phyloP scores from a whole-genome alignment of 2,888 invertebrate genomes.

The Drosophila rubida region DNA sequence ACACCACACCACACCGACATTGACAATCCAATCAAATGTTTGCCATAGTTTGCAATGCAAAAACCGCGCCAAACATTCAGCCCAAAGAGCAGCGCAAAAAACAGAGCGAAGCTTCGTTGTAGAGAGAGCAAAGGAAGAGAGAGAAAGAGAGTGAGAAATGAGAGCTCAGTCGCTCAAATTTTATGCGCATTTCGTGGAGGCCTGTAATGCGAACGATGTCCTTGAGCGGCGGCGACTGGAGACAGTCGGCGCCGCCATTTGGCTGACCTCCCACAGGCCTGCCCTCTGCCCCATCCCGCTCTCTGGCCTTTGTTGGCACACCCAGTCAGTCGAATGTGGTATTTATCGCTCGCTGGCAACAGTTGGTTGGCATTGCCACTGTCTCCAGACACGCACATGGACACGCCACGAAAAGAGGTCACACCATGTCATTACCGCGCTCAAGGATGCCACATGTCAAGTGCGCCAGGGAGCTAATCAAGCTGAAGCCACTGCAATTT shows the following conservation, averaged over 20 bases:
- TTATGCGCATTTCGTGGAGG: slow-evolving; percentile 68
- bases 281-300: background rate
- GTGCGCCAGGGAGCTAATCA: background rate
- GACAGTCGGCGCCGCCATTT: slow-evolving; percentile 69
- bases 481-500: background rate
- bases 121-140: background rate
- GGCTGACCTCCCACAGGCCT: slow-evolving; percentile 21
- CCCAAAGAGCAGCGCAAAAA: background rate
- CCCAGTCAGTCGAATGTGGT: slow-evolving; percentile 36
- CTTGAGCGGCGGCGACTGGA: slow-evolving; percentile 67
- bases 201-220: slow-evolving; percentile 49
- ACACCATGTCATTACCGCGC: slow-evolving; percentile 20
- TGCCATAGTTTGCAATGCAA: slow-evolving; percentile 71
- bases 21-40: slow-evolving; percentile 62
- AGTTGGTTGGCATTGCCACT: slow-evolving; percentile 48
- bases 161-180: slow-evolving; percentile 40
- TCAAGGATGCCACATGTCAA: slow-evolving; percentile 32
- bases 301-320: background rate
- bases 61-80: slow-evolving; percentile 50
- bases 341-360: slow-evolving; percentile 51
- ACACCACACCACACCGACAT: slow-evolving; percentile 64
- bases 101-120: background rate
- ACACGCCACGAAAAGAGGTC: slow-evolving; percentile 23
- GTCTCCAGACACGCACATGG: slow-evolving; percentile 48
- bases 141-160: slow-evolving; percentile 10